These are phyloP conservation scores for Diplodus puntazzo DNA, from an alignment of 2,797 vertebrate species.

Conservation along the genomic window DNA sequence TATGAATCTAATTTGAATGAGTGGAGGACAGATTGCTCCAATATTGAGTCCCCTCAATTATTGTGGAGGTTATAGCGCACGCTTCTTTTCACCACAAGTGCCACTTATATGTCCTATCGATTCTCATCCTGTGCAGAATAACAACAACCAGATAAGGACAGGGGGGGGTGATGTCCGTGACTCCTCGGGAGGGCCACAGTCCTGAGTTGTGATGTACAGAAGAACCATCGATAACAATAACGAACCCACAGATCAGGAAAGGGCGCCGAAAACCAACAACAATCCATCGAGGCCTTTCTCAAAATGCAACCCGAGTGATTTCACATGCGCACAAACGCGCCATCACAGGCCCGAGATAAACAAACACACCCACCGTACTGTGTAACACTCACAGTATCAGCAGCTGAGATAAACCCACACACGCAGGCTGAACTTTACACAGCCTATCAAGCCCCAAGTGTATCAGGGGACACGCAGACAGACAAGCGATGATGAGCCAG, in stretches of 20 bases:
- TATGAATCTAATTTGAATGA: neutral
- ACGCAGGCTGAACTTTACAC: conserved; percentile 71
- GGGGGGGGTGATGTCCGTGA: conserved; percentile 12
- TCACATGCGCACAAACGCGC: conserved; percentile 25
- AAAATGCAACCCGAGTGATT: conserved; percentile 15
- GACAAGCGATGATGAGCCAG: conserved; percentile 66
- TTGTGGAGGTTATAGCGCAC: neutral
- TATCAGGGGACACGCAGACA: conserved; percentile 70
- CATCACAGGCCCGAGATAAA: conserved; percentile 54
- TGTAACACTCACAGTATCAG: conserved; percentile 49
- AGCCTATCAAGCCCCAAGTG: conserved; percentile 55
- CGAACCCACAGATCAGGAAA: conserved; percentile 22
- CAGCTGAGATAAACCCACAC: conserved; percentile 53
- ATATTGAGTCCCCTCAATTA: neutral
- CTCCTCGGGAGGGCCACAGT: neutral
- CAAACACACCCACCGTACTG: conserved; percentile 56
- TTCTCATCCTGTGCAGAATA: conserved; percentile 1
- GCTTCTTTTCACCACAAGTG: neutral
- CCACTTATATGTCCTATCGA: conserved; percentile 6
- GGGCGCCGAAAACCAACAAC: conserved; percentile 20
- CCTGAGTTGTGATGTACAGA: conserved; percentile 1
- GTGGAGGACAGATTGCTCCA: neutral
- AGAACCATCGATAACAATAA: conserved; percentile 3
- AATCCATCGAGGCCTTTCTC: conserved; percentile 42
- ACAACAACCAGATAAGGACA: conserved; percentile 10